Percentiles rank a stretch among this genome's conserved stretches.
These are phyloP conservation scores for Phocoena phocoena DNA, from an alignment of 2,113 vertebrate species.

Conservation along the genomic window DNA sequence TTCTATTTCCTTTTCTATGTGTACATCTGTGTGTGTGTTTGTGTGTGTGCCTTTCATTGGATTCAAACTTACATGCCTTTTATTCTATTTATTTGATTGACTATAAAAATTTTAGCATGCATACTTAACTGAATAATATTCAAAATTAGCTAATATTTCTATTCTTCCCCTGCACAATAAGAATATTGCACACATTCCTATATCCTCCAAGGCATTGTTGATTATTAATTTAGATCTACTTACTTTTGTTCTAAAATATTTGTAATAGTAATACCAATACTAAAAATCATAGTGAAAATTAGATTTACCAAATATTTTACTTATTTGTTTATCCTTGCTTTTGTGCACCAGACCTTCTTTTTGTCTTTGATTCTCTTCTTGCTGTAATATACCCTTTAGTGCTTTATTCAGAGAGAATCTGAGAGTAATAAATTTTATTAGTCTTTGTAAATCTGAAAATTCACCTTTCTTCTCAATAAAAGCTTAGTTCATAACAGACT, in stretches of 20 bases:
- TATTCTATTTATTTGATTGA: neutral
- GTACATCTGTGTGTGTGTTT: neutral
- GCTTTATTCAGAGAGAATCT: neutral
- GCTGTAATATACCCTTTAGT: neutral
- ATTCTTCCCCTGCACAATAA: neutral
- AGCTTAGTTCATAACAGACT: neutral
- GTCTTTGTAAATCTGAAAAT: neutral
- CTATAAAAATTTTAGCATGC: neutral
- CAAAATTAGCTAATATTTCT: neutral
- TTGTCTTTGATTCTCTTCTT: neutral
- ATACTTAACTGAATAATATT: neutral
- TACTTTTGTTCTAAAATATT: neutral
- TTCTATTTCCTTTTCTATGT: neutral
- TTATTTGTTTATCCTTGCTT: neutral
- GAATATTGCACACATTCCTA: neutral
- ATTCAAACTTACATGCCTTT: neutral
- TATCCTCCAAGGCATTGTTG: neutral
- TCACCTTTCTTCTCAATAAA: neutral
- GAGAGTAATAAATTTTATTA: neutral
- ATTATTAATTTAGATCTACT: neutral
- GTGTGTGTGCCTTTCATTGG: neutral
- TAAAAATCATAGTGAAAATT: neutral
- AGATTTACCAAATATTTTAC: neutral
- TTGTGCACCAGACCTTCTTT: neutral
- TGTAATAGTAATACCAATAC: neutral